Evolutionary conservation across 2,113 vertebrate species (phyloP), one percentile per base, ranked within the genome.

Genomic region (Thunnus thynnus): DNA sequence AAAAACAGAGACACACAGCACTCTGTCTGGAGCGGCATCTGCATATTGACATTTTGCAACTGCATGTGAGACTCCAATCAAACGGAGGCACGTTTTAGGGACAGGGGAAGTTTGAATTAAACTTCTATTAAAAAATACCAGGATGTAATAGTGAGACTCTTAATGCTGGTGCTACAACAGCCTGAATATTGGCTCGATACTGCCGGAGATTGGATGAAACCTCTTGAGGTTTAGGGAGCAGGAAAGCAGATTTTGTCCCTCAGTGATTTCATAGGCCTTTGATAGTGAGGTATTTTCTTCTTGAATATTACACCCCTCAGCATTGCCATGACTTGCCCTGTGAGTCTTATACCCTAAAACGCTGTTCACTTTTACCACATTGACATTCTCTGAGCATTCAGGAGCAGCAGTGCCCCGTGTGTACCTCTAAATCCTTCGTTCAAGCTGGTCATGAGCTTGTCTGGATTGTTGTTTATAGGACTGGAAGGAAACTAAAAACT

Each of bases 361-460:
- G 20, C 44, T 58, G 56, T 62, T 74, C 58, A 67, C 27, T 52
- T 61, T 71, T 8, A 52, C 36, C 57, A 55, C 80, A 78, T 41
- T 72, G 52, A 77, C 47, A 81, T 84, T 75, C 82, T 51, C n/a
- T 5, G 57, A 80, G 75, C 10, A 0, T 85, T 66, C 8, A 7
- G 47, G 44, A 63, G 76, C 55, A 85, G 47, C 50, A 13, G 71
- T 64, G 50, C 63, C 30, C 70, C 22, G 18, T 80, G 54, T 30
- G 32, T 62, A 61, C 1, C 17, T 68, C 36, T 41, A 41, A 77
- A 64, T 17, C 20, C 64, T 47, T 14, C 54, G 3, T 44, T 50
- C 0, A 8, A 30, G 47, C 20, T 25, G n/a, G 27, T 41, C 57
- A 17, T n/a, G 62, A 70, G 58, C 30, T 25, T 51, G 55, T 68